Percentiles rank a stretch among this genome's conserved stretches.
Conservation (phyloP, 1,140 invertebrate species). For the Tenebrio molitor region DNA sequence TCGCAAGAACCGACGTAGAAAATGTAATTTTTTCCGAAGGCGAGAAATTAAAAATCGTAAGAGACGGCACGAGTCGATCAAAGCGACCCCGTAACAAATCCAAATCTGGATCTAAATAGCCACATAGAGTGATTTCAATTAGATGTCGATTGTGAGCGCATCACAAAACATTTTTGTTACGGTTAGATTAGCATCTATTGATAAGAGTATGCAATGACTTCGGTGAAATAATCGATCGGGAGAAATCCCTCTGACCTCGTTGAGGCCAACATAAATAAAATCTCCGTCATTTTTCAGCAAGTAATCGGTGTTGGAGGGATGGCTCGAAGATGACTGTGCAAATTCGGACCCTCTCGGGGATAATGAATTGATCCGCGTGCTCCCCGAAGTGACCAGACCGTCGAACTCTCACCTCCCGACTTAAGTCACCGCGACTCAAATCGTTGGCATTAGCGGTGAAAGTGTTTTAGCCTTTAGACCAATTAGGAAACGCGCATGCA, state of each 20-base stretch:
- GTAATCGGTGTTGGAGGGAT: slow-evolving; percentile 51
- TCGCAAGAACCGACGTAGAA: too few relatives aligned
- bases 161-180: slow-evolving; percentile 7
- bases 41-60: too few relatives aligned
- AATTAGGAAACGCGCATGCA: too few relatives aligned
- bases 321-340: slow-evolving; percentile 59
- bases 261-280: slow-evolving; percentile 32
- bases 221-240: too few relatives aligned
- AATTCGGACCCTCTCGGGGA: slow-evolving; percentile 60
- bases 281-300: slow-evolving; percentile 56
- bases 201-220: too few relatives aligned
- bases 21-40: too few relatives aligned
- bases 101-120: background rate
- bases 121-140: slow-evolving; percentile 30
- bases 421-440: too few relatives aligned
- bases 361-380: slow-evolving; percentile 62
- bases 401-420: slow-evolving; percentile 60
- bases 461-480: too few relatives aligned
- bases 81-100: background rate
- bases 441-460: too few relatives aligned
- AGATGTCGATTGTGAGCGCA: background rate
- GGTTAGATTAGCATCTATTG: background rate
- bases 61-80: slow-evolving; percentile 6
- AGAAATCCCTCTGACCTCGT: too few relatives aligned
- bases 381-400: slow-evolving; percentile 54